Evolutionary conservation across 1,140 invertebrate species (phyloP).

Genomic region (Aphaenogaster floridana): DNA sequence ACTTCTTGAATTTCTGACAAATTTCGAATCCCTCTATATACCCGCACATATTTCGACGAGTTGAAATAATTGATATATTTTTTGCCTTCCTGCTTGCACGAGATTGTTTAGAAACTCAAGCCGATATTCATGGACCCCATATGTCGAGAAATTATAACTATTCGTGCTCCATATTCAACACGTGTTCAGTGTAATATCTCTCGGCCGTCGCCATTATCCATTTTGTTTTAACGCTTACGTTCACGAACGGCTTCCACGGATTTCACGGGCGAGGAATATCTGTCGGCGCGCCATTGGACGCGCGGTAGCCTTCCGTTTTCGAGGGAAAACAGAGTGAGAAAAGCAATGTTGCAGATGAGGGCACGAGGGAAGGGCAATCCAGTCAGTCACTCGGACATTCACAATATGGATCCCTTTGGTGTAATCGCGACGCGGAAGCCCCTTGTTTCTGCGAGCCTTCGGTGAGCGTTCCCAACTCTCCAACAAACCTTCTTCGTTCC

Average conservation of each 20-base stretch:
- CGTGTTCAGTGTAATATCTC: neutral
- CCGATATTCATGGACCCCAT: neutral
- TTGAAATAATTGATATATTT: neutral
- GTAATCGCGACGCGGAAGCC: conserved; percentile 76
- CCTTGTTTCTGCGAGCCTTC: conserved; percentile 71
- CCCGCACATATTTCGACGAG: neutral
- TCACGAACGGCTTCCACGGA: conserved; percentile 31
- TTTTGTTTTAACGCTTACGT: conserved; percentile 45
- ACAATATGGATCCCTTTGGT: conserved; percentile 77
- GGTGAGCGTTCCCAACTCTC: conserved; percentile 45
- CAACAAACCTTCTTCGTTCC: conserved; percentile 19
- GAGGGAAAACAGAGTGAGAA: conserved; percentile 59
- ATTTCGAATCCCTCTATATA: neutral
- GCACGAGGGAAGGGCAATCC: conserved; percentile 50
- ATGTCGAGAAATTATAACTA: neutral
- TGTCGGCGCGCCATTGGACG: conserved; percentile 14
- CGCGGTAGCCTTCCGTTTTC: neutral
- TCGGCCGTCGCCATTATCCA: conserved; percentile 12
- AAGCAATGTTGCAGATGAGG: conserved; percentile 50
- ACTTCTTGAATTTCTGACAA: conserved; percentile 19
- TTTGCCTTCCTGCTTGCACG: neutral
- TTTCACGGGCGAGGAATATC: conserved; percentile 44
- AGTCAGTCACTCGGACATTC: conserved; percentile 77
- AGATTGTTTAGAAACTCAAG: conserved; percentile 13
- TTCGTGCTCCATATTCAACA: conserved; percentile 15